Conservation (phyloP, 2,888 invertebrate genomes). For the Rhingia rostrata region DNA sequence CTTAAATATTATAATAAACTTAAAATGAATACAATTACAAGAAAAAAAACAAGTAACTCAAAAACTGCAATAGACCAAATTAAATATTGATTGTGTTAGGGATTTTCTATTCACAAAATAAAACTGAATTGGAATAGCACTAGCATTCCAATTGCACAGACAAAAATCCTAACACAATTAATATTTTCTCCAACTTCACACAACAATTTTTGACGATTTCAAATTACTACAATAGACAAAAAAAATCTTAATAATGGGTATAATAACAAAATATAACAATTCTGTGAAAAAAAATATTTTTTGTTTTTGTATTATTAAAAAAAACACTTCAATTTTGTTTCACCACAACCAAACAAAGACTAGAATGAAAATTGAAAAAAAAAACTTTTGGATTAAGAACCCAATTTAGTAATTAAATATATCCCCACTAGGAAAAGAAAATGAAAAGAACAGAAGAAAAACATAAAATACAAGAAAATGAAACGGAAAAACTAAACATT, state of each 20-base stretch:
- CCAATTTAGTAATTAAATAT: conserved; percentile 30
- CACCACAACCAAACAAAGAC: conserved; percentile 11
- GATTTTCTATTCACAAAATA: conserved; percentile 48
- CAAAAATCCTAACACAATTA: conserved; percentile 77
- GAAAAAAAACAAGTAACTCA: conserved; percentile 62
- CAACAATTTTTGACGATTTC: conserved; percentile 70
- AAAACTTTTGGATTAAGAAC: conserved; percentile 24
- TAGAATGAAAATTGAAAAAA: conserved; percentile 7
- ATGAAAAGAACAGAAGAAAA: conserved; percentile 37
- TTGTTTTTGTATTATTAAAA: not conserved
- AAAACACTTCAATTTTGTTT: conserved; percentile 16
- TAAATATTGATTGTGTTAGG: conserved; percentile 80
- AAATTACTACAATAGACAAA: conserved; percentile 60
- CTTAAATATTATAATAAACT: conserved; percentile 67
- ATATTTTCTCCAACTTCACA: conserved; percentile 83
- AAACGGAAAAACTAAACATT: conserved; percentile 21
- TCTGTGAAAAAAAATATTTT: conserved; percentile 35
- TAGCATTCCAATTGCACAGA: not conserved
- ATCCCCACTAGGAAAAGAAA: conserved; percentile 46
- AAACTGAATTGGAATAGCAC: not conserved
- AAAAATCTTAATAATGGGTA: conserved; percentile 75
- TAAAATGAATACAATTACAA: conserved; percentile 72
- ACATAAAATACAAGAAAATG: conserved; percentile 15
- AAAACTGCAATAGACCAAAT: conserved; percentile 81
- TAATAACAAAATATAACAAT: conserved; percentile 70